Base-by-base conservation (phyloP, 1,140 invertebrate species). In the Hormaphis cornu region DNA sequence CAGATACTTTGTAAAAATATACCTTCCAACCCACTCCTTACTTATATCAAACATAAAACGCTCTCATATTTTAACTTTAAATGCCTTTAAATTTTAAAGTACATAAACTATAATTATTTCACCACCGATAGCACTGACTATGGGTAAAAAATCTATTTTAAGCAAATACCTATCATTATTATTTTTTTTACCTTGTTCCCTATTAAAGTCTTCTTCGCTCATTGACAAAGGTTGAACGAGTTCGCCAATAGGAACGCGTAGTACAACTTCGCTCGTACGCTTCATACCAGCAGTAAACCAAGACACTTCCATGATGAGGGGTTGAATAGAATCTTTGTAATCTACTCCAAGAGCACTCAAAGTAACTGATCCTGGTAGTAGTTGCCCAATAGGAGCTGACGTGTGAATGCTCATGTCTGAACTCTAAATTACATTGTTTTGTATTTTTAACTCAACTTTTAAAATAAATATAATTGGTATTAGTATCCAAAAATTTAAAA, bases 311-410 rank as follows among this genome's bases (percentile, higher is more conserved):
- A 97, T 89, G 48, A 85, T 84, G 6, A 90, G 87, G 1, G 90
- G 84, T 78, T 95, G 92, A 50, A 89, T 94, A 4, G 91, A 92
- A 78, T 98, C 95, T 73, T 93, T 94, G 77, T 94, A 98, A 81
- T 98, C 94, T 26, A 97, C 84, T 14, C 92, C 93, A 72, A 97
- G 77, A 0, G 87, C 86, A 1, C 83, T 83, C 46, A 80, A 80
- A 35, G 81, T 80, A 54, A 83, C 84, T 1, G 83, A 79, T 24
- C 80, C 78, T 9, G 72, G 66, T 18, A 59, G 37, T 42, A 93
- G 75, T 1, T 75, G 74, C 1, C 81, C 74, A 52, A 97, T 86
- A 28, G 85, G 81, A 14, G 86, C 82, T 79, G 95, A 95, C 72
- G 92, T 90, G 74, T 94, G 88, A 28, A 97, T 82, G 69, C 83